Conservation (phyloP, 53 echinoderm and acorn worm species). For the Echinarachnius parma region DNA sequence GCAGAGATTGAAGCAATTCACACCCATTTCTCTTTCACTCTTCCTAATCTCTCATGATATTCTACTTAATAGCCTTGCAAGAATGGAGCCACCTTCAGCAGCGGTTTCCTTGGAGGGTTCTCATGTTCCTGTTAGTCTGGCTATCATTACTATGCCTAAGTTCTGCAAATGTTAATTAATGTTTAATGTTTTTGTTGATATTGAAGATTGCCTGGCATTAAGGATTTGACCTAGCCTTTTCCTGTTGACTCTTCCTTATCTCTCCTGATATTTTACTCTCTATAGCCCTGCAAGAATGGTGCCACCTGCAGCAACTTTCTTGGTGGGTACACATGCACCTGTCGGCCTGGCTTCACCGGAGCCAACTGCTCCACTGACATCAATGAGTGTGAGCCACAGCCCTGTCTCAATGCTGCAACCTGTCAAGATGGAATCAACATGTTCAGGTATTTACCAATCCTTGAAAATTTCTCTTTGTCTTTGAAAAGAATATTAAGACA, state of each 20-base stretch:
- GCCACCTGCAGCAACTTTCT: constrained; percentile 42
- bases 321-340: constrained; percentile 50
- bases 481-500: no score
- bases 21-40: no score
- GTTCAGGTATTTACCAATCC: constrained; percentile 35
- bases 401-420: constrained; percentile 12
- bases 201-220: no score
- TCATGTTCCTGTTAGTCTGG: constrained; percentile 46
- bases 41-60: background rate
- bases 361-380: constrained; percentile 47
- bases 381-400: constrained; percentile 5
- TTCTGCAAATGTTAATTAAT: constrained; percentile 7
- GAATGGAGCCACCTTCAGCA: constrained; percentile 57
- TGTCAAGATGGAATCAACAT: constrained; percentile 37
- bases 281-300: constrained; percentile 61
- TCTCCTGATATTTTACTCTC: background rate
- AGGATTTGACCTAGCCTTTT: no score
- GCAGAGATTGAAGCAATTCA: no score
- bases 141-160: constrained; percentile 20
- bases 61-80: constrained; percentile 34
- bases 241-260: background rate
- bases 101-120: constrained; percentile 44
- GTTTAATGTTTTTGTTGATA: no score
- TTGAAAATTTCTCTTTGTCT: no score
- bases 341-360: constrained; percentile 49